These are phyloP conservation scores for Drosophila jambulina DNA, from an alignment of 1,140 invertebrate species.

Conservation along the genomic window DNA sequence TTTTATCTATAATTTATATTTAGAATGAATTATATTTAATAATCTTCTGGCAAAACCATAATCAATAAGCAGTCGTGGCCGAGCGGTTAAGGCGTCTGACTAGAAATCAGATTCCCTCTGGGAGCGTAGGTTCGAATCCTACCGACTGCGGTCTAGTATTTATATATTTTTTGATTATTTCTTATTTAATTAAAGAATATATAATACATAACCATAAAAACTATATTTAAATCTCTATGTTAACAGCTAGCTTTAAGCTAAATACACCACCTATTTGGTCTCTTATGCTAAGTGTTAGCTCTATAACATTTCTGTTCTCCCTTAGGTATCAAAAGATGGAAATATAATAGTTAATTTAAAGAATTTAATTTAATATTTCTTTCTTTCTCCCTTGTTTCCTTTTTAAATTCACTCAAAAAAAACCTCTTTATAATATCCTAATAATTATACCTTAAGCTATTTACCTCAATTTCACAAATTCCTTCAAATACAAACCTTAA, in stretches of 20 bases:
- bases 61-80: constrained; percentile 89
- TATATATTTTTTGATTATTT: neutral
- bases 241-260: neutral
- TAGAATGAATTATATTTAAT: neutral
- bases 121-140: constrained; percentile 95
- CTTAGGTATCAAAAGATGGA: no score
- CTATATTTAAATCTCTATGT: neutral
- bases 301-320: no score
- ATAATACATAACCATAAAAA: neutral
- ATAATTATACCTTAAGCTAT: neutral
- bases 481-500: neutral
- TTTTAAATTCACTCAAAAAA: neutral
- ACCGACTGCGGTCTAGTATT: constrained; percentile 85
- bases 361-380: neutral
- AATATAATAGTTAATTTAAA: neutral
- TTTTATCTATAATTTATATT: neutral
- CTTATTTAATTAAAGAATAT: neutral
- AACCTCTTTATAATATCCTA: neutral
- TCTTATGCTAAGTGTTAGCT: neutral
- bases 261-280: no score
- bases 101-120: constrained; percentile 94
- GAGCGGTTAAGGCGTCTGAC: constrained; percentile 95
- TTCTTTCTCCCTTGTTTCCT: neutral
- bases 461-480: neutral
- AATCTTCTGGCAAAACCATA: neutral